Evolutionary conservation across 2,113 vertebrate genomes (phyloP).

Genomic region (Tachycineta bicolor): DNA sequence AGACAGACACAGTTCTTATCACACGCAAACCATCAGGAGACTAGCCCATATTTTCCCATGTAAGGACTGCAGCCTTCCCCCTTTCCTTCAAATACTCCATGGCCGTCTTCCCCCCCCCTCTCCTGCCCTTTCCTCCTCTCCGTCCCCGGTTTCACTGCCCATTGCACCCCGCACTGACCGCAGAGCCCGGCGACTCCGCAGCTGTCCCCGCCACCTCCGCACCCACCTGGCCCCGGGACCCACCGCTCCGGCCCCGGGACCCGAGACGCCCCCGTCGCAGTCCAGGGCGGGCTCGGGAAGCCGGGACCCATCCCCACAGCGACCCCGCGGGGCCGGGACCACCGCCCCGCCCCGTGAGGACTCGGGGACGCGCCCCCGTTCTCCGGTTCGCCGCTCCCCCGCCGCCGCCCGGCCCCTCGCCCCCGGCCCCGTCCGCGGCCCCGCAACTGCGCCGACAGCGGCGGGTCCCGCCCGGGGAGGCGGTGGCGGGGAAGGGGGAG

Average conservation of each 20-base stretch:
- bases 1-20: neutral
- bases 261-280: neutral
- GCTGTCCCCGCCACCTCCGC: neutral
- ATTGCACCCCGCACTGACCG: neutral
- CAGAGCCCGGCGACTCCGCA: neutral
- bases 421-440: neutral
- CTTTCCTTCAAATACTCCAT: neutral
- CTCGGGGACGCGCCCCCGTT: neutral
- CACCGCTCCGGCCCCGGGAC: no score
- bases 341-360: neutral
- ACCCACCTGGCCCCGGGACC: neutral
- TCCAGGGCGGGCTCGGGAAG: neutral
- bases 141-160: neutral
- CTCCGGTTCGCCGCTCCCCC: neutral
- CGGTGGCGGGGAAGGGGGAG: neutral
- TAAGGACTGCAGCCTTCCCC: neutral
- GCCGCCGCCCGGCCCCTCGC: neutral
- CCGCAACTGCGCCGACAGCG: neutral
- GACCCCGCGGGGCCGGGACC: neutral
- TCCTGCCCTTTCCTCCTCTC: neutral
- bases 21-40: neutral
- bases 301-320: neutral
- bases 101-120: neutral
- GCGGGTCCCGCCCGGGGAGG: constrained; percentile 25
- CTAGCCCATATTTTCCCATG: neutral